Evolutionary conservation across 1,140 invertebrate genomes (phyloP).

Genomic region (Radopholus similis): DNA sequence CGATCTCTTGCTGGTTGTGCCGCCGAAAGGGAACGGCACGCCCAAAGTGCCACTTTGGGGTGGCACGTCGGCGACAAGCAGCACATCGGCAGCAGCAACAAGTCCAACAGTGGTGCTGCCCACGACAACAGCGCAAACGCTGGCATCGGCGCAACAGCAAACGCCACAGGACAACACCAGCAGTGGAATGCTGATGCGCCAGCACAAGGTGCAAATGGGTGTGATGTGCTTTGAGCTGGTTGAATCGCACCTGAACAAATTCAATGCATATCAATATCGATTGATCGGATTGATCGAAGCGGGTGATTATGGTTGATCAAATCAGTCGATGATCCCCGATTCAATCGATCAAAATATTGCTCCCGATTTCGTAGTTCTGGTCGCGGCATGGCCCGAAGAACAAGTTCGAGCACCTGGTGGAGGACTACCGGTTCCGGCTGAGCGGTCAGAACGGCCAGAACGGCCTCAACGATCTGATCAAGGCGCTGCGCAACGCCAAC

Average conservation of each 20-base stretch:
- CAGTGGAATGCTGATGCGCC: slow-evolving; percentile 1
- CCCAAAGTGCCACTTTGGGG: not conserved
- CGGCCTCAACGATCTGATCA: slow-evolving; percentile 46
- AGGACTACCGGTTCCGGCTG: slow-evolving; percentile 43
- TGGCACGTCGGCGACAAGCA: not conserved
- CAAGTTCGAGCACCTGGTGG: slow-evolving; percentile 40
- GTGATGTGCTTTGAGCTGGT: no score
- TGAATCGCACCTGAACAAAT: no score
- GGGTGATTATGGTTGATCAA: slow-evolving; percentile 27
- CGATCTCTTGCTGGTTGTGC: not conserved
- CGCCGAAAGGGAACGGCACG: not conserved
- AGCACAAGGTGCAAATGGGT: slow-evolving; percentile 3
- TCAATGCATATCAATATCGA: no score
- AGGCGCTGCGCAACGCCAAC: slow-evolving; percentile 46
- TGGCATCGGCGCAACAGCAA: not conserved
- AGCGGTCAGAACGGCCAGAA: slow-evolving; percentile 40
- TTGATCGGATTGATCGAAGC: slow-evolving; percentile 8
- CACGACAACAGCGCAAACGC: not conserved
- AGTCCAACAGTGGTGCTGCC: not conserved
- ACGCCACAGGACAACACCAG: not conserved
- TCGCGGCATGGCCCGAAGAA: slow-evolving; percentile 43
- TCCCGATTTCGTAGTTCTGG: slow-evolving; percentile 26
- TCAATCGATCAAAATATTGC: not conserved
- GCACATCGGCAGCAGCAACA: not conserved
- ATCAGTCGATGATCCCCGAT: not conserved